A percentile compares a stretch with the other conserved stretches of the same genome.
Evolutionary conservation across 2,888 invertebrate genomes (phyloP).

Genomic region (Anaspis maculata): DNA sequence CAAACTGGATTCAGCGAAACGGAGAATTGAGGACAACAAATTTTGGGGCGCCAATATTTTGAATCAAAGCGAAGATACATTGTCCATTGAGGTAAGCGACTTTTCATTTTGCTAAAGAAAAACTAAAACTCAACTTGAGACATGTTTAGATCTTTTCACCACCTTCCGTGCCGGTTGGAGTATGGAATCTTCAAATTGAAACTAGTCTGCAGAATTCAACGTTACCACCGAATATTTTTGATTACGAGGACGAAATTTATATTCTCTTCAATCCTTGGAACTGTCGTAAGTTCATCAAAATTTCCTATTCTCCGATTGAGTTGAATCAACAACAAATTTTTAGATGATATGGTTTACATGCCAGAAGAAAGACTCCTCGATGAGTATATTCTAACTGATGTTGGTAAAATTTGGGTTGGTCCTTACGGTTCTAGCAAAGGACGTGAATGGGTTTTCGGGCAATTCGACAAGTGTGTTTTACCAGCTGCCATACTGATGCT

Average conservation of each 20-base stretch:
- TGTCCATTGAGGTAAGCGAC: constrained; percentile 43
- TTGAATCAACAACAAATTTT: constrained; percentile 3
- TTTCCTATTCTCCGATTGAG: not conserved
- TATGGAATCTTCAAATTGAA: constrained; percentile 58
- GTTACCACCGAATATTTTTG: constrained; percentile 43
- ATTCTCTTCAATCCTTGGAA: constrained; percentile 80
- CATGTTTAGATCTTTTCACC: constrained; percentile 61
- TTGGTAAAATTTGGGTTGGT: constrained; percentile 82
- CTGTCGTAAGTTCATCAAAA: constrained; percentile 50
- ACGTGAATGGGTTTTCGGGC: constrained; percentile 78
- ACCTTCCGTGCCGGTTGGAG: constrained; percentile 55
- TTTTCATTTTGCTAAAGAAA: too few relatives aligned
- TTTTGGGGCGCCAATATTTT: constrained; percentile 36
- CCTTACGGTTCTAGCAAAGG: constrained; percentile 63
- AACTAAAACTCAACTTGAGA: too few relatives aligned
- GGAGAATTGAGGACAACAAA: constrained; percentile 23
- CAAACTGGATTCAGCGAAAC: constrained; percentile 22
- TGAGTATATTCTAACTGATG: constrained; percentile 72
- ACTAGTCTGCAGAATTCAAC: constrained; percentile 45
- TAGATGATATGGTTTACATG: constrained; percentile 72
- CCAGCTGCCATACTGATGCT: constrained; percentile 64
- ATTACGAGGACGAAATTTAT: constrained; percentile 61
- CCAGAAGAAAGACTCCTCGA: constrained; percentile 58
- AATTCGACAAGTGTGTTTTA: constrained; percentile 64
- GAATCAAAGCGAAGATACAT: constrained; percentile 30